Evolutionary conservation across 2,797 vertebrate genomes (phyloP), one percentile per base, ranked within the genome.

Genomic region (Buphagus erythrorhynchus): DNA sequence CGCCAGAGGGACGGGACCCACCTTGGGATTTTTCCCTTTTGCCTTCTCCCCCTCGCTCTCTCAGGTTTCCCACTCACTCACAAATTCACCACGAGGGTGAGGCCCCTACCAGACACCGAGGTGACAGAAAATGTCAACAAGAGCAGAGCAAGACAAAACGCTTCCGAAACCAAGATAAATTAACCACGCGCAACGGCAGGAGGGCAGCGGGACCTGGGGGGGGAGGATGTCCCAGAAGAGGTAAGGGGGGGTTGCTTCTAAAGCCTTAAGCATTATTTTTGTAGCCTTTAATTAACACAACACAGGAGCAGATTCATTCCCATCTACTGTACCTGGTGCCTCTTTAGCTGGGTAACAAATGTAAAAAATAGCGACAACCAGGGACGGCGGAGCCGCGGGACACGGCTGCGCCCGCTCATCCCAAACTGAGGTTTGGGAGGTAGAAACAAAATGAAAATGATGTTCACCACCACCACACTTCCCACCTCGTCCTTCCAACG

Each of bases 101-200:
- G 88, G 87, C 52, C 33, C 63, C 87, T 71, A 38, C 57, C 86
- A 45, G 63, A 84, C 63, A 88, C 49, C 83, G 73, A 78, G 55
- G 36, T 69, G 14, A 91, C 63, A 93, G 29, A 72, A 92, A 95
- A 86, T 93, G 97, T 91, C 86, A 96, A 95, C 96, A 91, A 92
- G 77, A 88, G 84, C 71, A 35, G 52, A 88, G 89, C 91, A 94
- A 78, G 90, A 96, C 74, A 89, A 88, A 94, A 90, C 21, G 48
- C 48, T 92, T 61, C 61, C 7, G 4, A 85, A 87, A 88, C 74
- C 55, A 25, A 82, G 95, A 83, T 7, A 80, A 80, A 95, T 38
- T 1, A 77, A 82, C 42, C 57, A 42, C 28, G 43, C 69, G 1
- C 25, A 25, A 15, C 42, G 18, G 57, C 6, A 4, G 58, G 68